These are phyloP conservation scores for Buphagus erythrorhynchus DNA, from an alignment of 2,797 vertebrate genomes.

Conservation along the genomic window DNA sequence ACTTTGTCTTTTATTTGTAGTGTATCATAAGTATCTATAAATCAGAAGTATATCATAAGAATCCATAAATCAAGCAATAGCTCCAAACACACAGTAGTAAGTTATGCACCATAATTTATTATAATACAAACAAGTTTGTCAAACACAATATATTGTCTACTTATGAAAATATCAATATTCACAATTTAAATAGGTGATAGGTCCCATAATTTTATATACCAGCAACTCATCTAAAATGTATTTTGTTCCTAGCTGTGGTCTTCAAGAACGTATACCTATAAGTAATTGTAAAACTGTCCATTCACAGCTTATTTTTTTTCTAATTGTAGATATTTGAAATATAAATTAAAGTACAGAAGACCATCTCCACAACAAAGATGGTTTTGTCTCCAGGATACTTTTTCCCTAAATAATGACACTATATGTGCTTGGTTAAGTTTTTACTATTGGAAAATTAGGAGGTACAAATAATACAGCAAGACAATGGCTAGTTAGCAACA, in stretches of 20 bases:
- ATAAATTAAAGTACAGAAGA: conserved; percentile 42
- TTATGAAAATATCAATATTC: conserved; percentile 79
- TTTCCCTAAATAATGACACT: conserved; percentile 1
- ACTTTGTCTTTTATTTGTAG: neutral
- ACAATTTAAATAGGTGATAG: conserved; percentile 60
- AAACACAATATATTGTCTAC: conserved; percentile 75
- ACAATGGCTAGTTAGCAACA: conserved; percentile 50
- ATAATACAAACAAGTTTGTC: conserved; percentile 75
- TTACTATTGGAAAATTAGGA: neutral
- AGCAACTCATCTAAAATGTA: conserved; percentile 38
- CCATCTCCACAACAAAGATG: conserved; percentile 5
- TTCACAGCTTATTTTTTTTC: conserved; percentile 35
- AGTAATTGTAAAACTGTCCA: conserved; percentile 2
- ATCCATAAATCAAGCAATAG: neutral
- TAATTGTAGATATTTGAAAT: conserved; percentile 19
- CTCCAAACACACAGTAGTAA: neutral
- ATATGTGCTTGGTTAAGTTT: neutral
- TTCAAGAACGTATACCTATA: neutral
- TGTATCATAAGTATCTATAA: neutral
- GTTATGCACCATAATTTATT: conserved; percentile 77
- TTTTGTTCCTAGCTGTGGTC: conserved; percentile 55
- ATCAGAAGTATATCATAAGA: neutral
- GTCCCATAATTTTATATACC: conserved; percentile 31
- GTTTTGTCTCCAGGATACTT: conserved; percentile 11
- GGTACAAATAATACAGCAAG: conserved; percentile 15